Evolutionary conservation across 2,888 invertebrate species (phyloP).

Genomic region (Herminia tarsipennalis): DNA sequence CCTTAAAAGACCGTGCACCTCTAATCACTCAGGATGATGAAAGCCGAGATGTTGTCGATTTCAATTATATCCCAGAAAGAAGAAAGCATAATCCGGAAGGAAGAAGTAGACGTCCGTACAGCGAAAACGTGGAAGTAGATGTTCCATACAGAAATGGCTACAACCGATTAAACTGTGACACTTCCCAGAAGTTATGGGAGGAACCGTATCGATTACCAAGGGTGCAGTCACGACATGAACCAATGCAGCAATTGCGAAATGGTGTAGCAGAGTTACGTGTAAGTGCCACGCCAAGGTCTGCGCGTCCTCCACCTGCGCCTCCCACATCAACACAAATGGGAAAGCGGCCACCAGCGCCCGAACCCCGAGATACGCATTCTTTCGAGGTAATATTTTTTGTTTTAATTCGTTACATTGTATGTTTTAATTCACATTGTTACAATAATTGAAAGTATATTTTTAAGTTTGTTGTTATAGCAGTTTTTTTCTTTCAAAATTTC

Average conservation of each 20-base stretch:
- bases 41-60: constrained; percentile 74
- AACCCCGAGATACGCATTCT: constrained; percentile 73
- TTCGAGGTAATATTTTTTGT: constrained; percentile 68
- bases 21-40: constrained; percentile 73
- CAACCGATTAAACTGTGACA: constrained; percentile 62
- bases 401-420: too few relatives aligned
- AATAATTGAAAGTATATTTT: too few relatives aligned
- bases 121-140: constrained; percentile 79
- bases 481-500: constrained; percentile 32
- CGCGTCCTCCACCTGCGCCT: constrained; percentile 73
- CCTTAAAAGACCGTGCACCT: constrained; percentile 63
- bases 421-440: too few relatives aligned
- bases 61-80: constrained; percentile 64
- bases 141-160: constrained; percentile 75
- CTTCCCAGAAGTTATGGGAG: constrained; percentile 72
- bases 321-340: constrained; percentile 50
- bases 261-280: constrained; percentile 77
- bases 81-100: constrained; percentile 65
- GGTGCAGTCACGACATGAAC: constrained; percentile 72
- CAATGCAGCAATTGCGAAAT: constrained; percentile 72
- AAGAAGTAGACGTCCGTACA: constrained; percentile 73
- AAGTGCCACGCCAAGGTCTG: constrained; percentile 72
- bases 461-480: too few relatives aligned
- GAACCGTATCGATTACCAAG: constrained; percentile 77
- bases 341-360: constrained; percentile 76